Evolutionary conservation across 2,113 vertebrate species (phyloP).

Genomic region (Carlito syrichta): DNA sequence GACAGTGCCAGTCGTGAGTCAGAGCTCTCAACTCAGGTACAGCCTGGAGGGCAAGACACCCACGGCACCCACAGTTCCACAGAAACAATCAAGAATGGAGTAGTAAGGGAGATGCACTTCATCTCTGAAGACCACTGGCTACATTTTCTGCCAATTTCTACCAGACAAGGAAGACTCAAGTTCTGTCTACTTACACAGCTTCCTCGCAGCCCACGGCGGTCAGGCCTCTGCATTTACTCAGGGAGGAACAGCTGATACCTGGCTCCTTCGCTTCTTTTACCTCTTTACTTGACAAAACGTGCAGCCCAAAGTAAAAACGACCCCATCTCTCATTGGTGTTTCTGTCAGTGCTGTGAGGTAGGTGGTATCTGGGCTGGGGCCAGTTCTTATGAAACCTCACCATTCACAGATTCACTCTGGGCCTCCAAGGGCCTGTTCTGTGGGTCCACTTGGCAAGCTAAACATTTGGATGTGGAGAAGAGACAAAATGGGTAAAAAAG

Average conservation of each 20-base stretch:
- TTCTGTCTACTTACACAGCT: fast-evolving
- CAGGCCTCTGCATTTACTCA: not conserved
- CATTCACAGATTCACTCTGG: not conserved
- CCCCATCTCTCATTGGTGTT: fast-evolving
- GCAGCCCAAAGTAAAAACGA: not conserved
- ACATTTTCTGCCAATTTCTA: not conserved
- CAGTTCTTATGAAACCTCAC: fast-evolving
- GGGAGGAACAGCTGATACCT: not conserved
- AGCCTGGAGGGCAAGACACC: not conserved
- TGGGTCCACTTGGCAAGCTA: not conserved
- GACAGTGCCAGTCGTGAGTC: not conserved
- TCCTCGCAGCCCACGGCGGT: too few relatives aligned
- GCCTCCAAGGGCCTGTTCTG: too few relatives aligned
- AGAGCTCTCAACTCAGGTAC: not conserved
- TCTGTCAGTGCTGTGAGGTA: not conserved
- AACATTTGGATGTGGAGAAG: not conserved
- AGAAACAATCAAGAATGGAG: not conserved
- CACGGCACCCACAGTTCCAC: not conserved
- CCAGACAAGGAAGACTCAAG: not conserved
- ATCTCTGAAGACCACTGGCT: not conserved
- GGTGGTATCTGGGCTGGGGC: fast-evolving
- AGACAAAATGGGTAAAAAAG: not conserved
- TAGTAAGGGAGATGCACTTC: not conserved
- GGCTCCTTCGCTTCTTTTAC: not conserved
- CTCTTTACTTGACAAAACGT: not conserved